Evolutionary conservation across 1,140 invertebrate species (phyloP).

Genomic region (Aphelinus certus): DNA sequence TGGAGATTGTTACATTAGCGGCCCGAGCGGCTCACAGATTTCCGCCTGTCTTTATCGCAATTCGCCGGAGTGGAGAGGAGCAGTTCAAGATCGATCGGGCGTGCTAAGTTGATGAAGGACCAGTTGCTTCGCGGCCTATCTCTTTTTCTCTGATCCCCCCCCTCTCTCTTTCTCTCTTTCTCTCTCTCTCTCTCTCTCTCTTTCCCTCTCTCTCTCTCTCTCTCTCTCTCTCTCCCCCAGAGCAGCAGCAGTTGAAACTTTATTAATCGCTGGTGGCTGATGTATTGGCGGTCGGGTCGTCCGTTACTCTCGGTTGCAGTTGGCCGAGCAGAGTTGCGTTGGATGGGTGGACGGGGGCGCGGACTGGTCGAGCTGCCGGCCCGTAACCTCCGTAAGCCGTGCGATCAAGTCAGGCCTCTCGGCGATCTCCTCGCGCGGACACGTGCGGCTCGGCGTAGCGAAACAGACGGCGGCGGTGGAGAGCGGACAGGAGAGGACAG

Average conservation of each 20-base stretch:
- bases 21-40: background rate
- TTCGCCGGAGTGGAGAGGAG: too few relatives aligned
- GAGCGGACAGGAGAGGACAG: constrained; percentile 5
- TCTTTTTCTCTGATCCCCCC: constrained; percentile 15
- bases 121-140: constrained; percentile 41
- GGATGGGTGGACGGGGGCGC: too few relatives aligned
- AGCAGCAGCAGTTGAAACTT: background rate
- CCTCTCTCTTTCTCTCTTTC: constrained; percentile 1
- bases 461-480: constrained; percentile 7
- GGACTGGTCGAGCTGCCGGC: too few relatives aligned
- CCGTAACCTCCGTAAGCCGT: background rate
- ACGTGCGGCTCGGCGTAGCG: background rate
- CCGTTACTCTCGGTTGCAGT: background rate
- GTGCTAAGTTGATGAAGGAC: constrained; percentile 34
- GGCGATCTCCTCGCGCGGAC: background rate
- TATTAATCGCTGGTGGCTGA: too few relatives aligned
- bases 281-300: background rate
- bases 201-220: constrained; percentile 10
- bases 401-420: background rate
- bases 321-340: too few relatives aligned
- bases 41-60: too few relatives aligned
- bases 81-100: background rate
- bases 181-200: background rate
- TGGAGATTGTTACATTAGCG: background rate
- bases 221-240: constrained; percentile 5